Evolutionary conservation across 2,888 invertebrate species (phyloP), one percentile per base, ranked within the genome.

Genomic region (Netelia melanura): DNA sequence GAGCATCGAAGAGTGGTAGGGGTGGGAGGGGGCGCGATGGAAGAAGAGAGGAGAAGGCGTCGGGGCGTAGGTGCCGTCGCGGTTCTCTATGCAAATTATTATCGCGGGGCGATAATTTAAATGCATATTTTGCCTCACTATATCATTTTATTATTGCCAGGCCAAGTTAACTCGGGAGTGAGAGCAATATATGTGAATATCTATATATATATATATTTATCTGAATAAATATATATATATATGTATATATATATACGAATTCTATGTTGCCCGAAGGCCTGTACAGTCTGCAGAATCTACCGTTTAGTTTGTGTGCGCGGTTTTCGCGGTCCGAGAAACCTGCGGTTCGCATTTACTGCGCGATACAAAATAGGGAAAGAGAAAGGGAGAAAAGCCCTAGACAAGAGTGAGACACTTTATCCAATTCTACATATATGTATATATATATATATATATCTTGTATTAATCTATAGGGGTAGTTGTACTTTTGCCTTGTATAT

Each of bases 61-160:
- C 81, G 61, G 82, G 82, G 85, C 84, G 87, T 88, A 87, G 88
- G 86, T 88, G 86, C 82, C 88, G 90, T 88, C 90, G 89, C 90
- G 92, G 92, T 85, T 85, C 87, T 91, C 91, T 92, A 93, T 93
- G 93, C 93, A 93, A 94, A 94, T 94, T 94, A 93, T 93, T 93
- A 94, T 93, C 93, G 92, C 93, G 90, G 92, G 91, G 92, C 93
- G 93, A 93, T 93, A 93, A 94, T 94, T 94, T 94, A 93, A 93
- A 94, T 94, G 93, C 93, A 94, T 94, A 94, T 93, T 94, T 93
- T 90, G 93, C 93, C 93, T 92, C 92, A 86, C 93, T 94, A 93
- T 93, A 93, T 93, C 93, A 94, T 93, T 93, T 94, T 93, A 92
- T 94, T 93, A 93, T 93, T 93, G 93, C 93, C 92, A 78, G 85